Conservation (phyloP, 2,797 vertebrate genomes). For the Meda fulgida region DNA sequence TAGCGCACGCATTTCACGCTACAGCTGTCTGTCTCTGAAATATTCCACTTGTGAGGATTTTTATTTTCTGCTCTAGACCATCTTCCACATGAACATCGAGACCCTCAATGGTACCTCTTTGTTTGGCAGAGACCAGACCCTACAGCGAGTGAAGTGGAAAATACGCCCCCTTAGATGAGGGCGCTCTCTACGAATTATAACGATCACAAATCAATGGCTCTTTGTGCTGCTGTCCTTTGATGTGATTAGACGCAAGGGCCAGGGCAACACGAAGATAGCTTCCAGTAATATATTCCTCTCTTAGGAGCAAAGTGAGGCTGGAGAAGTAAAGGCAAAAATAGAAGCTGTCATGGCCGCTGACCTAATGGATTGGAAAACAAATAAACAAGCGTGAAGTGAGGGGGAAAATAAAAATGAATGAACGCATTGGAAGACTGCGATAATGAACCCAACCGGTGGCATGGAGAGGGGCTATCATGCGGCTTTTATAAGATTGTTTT, state of each 20-base stretch:
- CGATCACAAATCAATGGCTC: constrained; percentile 44
- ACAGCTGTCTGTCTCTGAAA: constrained; percentile 10
- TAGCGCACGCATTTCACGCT: background rate
- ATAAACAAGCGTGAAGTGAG: constrained; percentile 66
- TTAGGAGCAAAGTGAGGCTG: constrained; percentile 1
- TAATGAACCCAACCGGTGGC: constrained; percentile 56
- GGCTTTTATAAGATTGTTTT: constrained; percentile 54
- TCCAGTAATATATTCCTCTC: constrained; percentile 36
- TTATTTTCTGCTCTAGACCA: background rate
- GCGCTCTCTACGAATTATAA: constrained; percentile 50
- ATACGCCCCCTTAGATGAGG: constrained; percentile 22
- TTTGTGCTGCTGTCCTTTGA: constrained; percentile 52
- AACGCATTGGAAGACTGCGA: constrained; percentile 58
- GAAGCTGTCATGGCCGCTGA: constrained; percentile 59
- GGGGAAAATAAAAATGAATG: constrained; percentile 71
- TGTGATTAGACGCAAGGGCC: constrained; percentile 46
- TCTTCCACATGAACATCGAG: background rate
- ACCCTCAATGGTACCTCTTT: constrained; percentile 8
- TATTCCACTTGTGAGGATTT: background rate
- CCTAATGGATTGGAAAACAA: constrained; percentile 74
- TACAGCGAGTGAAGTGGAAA: constrained; percentile 39
- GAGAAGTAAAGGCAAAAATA: constrained; percentile 54
- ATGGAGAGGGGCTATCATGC: constrained; percentile 57
- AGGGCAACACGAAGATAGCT: constrained; percentile 20
- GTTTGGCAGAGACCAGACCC: constrained; percentile 27